phyloP scores from a whole-genome alignment of 2,113 vertebrate genomes.

The Mormyrus iriodes region DNA sequence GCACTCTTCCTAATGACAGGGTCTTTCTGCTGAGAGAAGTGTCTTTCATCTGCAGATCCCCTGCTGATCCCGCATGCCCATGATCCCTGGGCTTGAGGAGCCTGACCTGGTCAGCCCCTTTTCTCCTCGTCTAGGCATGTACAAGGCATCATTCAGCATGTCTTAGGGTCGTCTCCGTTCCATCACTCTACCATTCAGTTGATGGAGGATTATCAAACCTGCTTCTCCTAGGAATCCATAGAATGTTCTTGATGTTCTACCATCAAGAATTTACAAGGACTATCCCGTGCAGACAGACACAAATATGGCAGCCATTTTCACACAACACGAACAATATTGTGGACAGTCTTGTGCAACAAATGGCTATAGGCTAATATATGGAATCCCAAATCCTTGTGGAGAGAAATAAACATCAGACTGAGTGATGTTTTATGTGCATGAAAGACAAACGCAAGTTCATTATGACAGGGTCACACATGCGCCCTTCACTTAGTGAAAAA shows the following conservation, averaged over 20 bases:
- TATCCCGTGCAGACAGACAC: background rate
- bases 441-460: background rate
- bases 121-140: background rate
- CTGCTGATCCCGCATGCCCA: background rate
- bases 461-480: background rate
- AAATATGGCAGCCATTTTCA: background rate
- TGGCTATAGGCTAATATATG: background rate
- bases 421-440: background rate
- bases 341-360: background rate
- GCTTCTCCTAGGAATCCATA: background rate
- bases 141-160: background rate
- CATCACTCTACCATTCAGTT: background rate
- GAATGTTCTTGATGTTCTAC: background rate
- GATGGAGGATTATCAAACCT: background rate
- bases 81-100: background rate
- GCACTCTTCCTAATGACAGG: background rate
- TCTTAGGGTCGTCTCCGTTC: background rate
- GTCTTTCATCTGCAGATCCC: constrained; percentile 24
- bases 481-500: background rate
- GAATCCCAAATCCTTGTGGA: background rate
- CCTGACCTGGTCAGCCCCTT: background rate
- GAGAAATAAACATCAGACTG: background rate
- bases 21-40: background rate
- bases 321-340: background rate
- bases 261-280: background rate